Base-by-base conservation (phyloP, 1,140 invertebrate genomes). In the Drosophila seguyi region DNA sequence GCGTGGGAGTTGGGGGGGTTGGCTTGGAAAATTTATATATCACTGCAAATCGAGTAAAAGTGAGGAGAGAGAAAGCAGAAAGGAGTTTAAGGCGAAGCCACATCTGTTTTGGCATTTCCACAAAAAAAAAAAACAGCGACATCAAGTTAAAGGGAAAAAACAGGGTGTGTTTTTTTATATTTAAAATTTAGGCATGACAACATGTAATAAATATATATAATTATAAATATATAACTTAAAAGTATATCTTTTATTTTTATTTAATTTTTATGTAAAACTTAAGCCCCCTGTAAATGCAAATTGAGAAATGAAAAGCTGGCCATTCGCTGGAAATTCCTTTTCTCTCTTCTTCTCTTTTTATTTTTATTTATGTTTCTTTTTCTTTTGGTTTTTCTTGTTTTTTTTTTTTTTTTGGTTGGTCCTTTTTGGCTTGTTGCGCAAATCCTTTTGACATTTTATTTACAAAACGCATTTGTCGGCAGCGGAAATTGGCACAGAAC, bases 361-460 rank as follows among this genome's bases (percentile, higher is more conserved):
- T 45, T 45, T 45, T 25, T 47, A 27, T 48, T 27, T 34, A 38
- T 31, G 16, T 18, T 27, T 25, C 1, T 41, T 16, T 7, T 14
- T 45, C 7, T 50, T n/a, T n/a, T n/a, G n/a, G n/a, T n/a, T n/a
- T 18, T 27, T 25, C 1, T 41, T 16, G 4, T 14, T 45, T 10
- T 50, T n/a, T n/a, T 52, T 29, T 36, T 27, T 2, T 13, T 47
- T 61, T 50, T 61, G 52, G 36, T 48, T 68, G 27, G 4, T 5
- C 18, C 47, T 63, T 63, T 74, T 76, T 36, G 65, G 65, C 59
- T 65, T 63, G 65, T 68, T 55, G 62, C 73, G 67, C 53, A 85
- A 85, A 85, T 85, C 82, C 81, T 85, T 85, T 85, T 85, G 82
- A 85, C 82, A 86, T 85, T 85, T 85, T 85, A 85, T 85, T 85